Conservation (phyloP, 1,140 invertebrate species). For the Drosophila fuyamai region DNA sequence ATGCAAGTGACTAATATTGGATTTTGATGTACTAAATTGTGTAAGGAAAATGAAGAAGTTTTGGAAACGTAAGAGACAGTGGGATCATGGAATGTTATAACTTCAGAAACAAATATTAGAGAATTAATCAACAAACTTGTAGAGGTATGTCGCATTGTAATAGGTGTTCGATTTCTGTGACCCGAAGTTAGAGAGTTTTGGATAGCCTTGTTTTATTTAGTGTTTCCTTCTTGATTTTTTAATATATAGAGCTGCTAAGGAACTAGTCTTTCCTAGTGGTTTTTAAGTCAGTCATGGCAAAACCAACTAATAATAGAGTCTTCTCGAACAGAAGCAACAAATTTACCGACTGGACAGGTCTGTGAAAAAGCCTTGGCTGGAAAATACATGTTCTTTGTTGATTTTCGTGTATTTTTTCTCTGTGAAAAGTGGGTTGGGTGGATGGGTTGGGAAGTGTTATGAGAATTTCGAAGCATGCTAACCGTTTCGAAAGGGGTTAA, state of each 20-base stretch:
- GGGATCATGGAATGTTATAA: too few species aligned
- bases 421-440: not conserved
- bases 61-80: too few species aligned
- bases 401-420: not conserved
- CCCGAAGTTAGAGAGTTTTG: too few species aligned
- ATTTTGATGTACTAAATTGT: too few species aligned
- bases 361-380: conserved; percentile 33
- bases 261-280: not conserved
- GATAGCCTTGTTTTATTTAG: too few species aligned
- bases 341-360: conserved; percentile 1
- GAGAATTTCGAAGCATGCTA: conserved; percentile 33
- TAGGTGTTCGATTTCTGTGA: too few species aligned
- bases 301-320: not conserved
- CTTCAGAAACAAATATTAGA: too few species aligned
- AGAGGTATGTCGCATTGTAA: too few species aligned
- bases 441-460: conserved; percentile 1
- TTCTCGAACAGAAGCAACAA: not conserved
- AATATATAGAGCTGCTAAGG: not conserved
- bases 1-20: too few species aligned
- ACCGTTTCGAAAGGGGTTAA: conserved; percentile 10
- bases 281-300: not conserved
- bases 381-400: not conserved
- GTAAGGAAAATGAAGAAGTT: too few species aligned
- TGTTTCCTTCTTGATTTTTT: too few species aligned
- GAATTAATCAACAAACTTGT: too few species aligned